Evolutionary conservation across 1,140 invertebrate genomes (phyloP).

Genomic region (Lasioglossum baleicum): DNA sequence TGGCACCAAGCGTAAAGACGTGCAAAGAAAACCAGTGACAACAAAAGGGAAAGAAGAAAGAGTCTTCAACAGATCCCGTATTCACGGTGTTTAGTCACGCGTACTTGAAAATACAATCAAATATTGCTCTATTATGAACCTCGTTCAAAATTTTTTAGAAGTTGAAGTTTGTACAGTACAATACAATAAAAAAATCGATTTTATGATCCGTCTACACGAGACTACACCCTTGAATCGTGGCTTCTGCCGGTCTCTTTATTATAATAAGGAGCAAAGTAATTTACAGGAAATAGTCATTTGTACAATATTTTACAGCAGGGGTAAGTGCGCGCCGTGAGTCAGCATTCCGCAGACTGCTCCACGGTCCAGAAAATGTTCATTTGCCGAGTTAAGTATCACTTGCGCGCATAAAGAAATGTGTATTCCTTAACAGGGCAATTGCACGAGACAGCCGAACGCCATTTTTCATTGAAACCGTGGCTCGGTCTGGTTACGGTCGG

Average conservation of each 20-base stretch:
- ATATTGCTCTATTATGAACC: no score
- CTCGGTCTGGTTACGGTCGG: neutral
- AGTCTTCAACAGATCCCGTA: neutral
- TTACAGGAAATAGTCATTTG: neutral
- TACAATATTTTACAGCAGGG: neutral
- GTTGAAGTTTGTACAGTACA: no score
- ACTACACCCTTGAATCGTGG: no score
- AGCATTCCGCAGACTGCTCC: neutral
- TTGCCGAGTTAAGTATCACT: conserved; percentile 16
- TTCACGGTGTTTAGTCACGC: no score
- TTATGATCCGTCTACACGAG: no score
- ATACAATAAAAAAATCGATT: no score
- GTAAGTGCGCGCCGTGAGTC: neutral
- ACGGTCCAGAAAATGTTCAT: neutral
- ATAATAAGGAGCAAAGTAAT: no score
- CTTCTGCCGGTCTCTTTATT: no score
- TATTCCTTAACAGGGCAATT: conserved; percentile 7
- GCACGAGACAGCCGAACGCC: neutral
- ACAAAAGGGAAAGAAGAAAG: neutral
- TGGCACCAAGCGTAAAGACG: no score
- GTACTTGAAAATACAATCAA: no score
- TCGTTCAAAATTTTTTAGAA: no score
- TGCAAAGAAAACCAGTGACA: neutral
- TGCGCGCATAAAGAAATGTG: conserved; percentile 5
- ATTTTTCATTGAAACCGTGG: conserved; percentile 8